Conservation (phyloP, 2,797 vertebrate species). For the Percopsis omiscomaycus region DNA sequence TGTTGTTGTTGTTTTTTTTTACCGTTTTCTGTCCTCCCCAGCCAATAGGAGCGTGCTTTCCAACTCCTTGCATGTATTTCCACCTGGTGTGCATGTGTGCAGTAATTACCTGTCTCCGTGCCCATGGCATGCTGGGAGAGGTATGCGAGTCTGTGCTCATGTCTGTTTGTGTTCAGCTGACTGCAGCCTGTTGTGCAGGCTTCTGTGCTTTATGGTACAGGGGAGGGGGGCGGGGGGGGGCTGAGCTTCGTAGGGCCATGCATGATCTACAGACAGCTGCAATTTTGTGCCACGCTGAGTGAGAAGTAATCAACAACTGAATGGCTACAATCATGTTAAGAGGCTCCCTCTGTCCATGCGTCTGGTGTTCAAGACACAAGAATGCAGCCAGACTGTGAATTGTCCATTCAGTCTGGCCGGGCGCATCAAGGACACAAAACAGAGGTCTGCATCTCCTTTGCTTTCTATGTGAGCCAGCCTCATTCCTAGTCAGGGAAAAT, state of each 20-base stretch:
- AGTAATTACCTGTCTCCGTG: background rate
- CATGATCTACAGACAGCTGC: constrained; percentile 23
- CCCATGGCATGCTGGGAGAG: background rate
- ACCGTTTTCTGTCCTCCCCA: constrained; percentile 21
- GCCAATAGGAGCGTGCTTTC: constrained; percentile 3
- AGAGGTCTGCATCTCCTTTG: constrained; percentile 18
- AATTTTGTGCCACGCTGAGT: constrained; percentile 23
- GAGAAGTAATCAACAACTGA: constrained; percentile 23
- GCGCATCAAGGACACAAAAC: constrained; percentile 45
- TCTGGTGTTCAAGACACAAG: constrained; percentile 33
- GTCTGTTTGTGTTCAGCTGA: constrained; percentile 27
- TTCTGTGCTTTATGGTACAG: constrained; percentile 16
- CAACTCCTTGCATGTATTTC: constrained; percentile 29
- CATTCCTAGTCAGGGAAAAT: constrained; percentile 5
- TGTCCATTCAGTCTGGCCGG: constrained; percentile 34
- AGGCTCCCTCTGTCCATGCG: constrained; percentile 29
- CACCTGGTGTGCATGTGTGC: constrained; percentile 20
- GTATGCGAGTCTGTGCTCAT: constrained; percentile 13
- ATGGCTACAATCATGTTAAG: constrained; percentile 40
- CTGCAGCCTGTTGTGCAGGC: constrained; percentile 24
- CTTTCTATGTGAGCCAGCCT: constrained; percentile 17
- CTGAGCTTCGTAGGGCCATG: constrained; percentile 23
- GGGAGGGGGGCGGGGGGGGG: background rate
- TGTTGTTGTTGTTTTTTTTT: constrained; percentile 5
- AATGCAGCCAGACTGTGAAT: constrained; percentile 34